Evolutionary conservation across 2,888 invertebrate species (phyloP).

Genomic region (Dinocampus coccinellae): DNA sequence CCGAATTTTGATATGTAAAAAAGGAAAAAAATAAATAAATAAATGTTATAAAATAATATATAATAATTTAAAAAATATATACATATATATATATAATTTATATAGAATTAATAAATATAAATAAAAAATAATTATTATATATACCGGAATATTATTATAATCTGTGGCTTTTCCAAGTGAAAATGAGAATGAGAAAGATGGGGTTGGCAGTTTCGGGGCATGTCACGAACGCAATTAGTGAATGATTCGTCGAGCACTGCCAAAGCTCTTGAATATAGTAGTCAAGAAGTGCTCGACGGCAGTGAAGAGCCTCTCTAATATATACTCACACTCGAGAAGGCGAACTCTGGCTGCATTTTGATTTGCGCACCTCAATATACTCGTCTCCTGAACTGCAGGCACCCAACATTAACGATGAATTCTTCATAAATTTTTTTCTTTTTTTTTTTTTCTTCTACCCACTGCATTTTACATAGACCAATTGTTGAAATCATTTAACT

Average conservation of each 20-base stretch:
- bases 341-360: constrained; percentile 65
- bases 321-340: background rate
- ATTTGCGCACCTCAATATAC: constrained; percentile 57
- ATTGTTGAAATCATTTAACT: background rate
- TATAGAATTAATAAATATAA: background rate
- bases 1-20: background rate
- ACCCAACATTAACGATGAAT: constrained; percentile 19
- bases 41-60: background rate
- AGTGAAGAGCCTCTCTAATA: constrained; percentile 57
- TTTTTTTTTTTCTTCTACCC: no score
- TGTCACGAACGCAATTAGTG: constrained; percentile 70
- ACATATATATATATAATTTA: background rate
- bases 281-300: constrained; percentile 59
- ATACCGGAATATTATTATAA: constrained; percentile 20
- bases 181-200: constrained; percentile 40
- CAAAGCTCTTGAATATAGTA: constrained; percentile 52
- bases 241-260: constrained; percentile 66
- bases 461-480: background rate
- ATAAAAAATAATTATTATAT: background rate
- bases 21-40: background rate
- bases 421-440: constrained; percentile 5
- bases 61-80: background rate
- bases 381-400: constrained; percentile 20
- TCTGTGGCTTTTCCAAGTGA: constrained; percentile 48
- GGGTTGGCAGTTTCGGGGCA: constrained; percentile 64